Percentiles rank a stretch among this genome's conserved stretches.
phyloP scores from a whole-genome alignment of 2,888 invertebrate species.

The Tetramorium bicarinatum region DNA sequence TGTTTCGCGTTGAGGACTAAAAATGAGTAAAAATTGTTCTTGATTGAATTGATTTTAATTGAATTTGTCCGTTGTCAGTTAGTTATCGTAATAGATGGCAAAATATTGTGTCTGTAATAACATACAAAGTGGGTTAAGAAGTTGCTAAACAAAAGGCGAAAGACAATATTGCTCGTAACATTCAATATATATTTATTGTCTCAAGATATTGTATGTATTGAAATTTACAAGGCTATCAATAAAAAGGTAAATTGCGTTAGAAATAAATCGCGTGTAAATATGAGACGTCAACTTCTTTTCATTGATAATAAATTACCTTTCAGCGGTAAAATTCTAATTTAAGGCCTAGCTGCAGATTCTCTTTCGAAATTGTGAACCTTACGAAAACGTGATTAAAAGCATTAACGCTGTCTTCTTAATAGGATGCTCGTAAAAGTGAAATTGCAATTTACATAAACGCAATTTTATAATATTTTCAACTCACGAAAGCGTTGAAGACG shows the following conservation, averaged over 20 bases:
- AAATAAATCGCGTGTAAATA: constrained; percentile 46
- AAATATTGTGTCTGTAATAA: neutral
- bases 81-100: neutral
- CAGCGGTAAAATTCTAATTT: constrained; percentile 29
- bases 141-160: constrained; percentile 3
- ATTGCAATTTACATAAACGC: constrained; percentile 15
- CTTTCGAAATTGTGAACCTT: constrained; percentile 40
- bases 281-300: constrained; percentile 31
- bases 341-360: constrained; percentile 27
- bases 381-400: constrained; percentile 49
- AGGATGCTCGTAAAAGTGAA: constrained; percentile 2
- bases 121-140: neutral
- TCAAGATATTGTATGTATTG: constrained; percentile 81
- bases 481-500: neutral
- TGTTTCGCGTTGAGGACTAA: neutral
- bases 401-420: neutral
- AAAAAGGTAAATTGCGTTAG: constrained; percentile 47
- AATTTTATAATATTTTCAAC: constrained; percentile 18
- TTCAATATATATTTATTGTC: constrained; percentile 85
- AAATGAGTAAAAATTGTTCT: neutral
- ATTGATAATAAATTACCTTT: constrained; percentile 23
- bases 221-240: constrained; percentile 79
- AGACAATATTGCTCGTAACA: constrained; percentile 39
- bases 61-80: neutral
- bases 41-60: neutral